Evolutionary conservation across 1,140 invertebrate species (phyloP), one percentile per base, ranked within the genome.

Genomic region (Anadara kagoshimensis): DNA sequence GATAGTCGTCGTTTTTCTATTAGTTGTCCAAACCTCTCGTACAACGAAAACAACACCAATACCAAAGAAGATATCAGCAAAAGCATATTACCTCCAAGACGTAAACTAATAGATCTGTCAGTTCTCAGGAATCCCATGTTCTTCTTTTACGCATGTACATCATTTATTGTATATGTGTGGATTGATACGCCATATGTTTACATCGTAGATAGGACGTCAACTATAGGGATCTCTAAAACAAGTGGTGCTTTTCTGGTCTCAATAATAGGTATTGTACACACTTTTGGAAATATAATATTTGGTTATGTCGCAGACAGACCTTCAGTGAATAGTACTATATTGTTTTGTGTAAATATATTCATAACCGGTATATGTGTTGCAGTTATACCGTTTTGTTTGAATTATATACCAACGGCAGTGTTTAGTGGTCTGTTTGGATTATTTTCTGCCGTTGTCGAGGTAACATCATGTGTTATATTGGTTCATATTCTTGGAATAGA

Each of bases 211-310:
- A 72, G 78, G 36, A 78, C 82, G 8, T 61, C 67, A n/a, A 58
- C 64, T 12, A 53, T 79, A 41, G 84, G 81, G 12, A 77, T 84
- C 7, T 36, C 29, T 0, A 20, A 93, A 73, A 95, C 92, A 5
- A 90, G 93, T 73, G 96, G 97, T 0, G 94, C 97, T 0, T 95
- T 95, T 85, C 90, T 99, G 47, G 86, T 99, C 10, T 97, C 97
- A 4, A 94, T 98, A 63, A 99, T 99, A 85, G 98, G 91, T 10
- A 89, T 90, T 29, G 80, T 86, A 18, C 90, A 90, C 72, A 90
- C 85, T 7, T 20, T 89, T 49, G 96, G 85, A 1, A 90, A 97
- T 94, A 93, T 97, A 45, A 87, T 95, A 0, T 92, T 96, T 51
- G 96, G 96, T 43, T 96, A 94, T 92, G 91, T 94, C 54, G 96